Conservation (phyloP, 1,140 invertebrate genomes). For the Megalonaias nervosa region DNA sequence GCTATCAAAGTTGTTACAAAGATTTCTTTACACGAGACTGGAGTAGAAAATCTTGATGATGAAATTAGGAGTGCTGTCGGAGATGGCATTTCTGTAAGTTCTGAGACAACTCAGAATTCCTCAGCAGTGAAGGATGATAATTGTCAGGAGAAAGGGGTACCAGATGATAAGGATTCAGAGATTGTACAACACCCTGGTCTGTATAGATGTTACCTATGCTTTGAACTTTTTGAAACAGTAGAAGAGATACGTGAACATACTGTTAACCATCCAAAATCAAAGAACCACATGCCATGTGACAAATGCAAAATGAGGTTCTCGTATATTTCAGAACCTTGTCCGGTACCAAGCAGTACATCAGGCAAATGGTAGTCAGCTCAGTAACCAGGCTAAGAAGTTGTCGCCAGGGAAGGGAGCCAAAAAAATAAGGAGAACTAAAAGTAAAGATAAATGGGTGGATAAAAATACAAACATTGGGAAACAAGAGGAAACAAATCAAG, state of each 20-base stretch:
- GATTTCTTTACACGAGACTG: too few relatives aligned
- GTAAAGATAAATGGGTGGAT: background rate
- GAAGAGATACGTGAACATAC: constrained; percentile 60
- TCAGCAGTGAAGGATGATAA: background rate
- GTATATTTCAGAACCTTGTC: constrained; percentile 61
- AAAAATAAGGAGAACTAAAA: background rate
- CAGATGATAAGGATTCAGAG: background rate
- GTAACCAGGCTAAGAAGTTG: background rate
- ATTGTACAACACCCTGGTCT: constrained; percentile 48
- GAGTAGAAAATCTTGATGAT: too few relatives aligned
- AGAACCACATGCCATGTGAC: constrained; percentile 58
- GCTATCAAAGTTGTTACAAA: too few relatives aligned
- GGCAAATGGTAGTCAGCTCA: constrained; percentile 10
- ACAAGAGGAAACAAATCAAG: background rate
- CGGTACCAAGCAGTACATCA: constrained; percentile 64
- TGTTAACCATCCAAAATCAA: constrained; percentile 42
- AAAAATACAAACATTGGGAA: background rate
- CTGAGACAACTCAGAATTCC: too few relatives aligned
- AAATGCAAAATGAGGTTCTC: constrained; percentile 68
- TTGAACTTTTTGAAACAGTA: constrained; percentile 63
- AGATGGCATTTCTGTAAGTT: too few relatives aligned
- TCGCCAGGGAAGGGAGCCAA: constrained; percentile 5
- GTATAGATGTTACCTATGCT: constrained; percentile 72
- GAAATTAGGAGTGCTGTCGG: too few relatives aligned
- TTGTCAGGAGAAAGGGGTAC: background rate